Percentiles rank a stretch among this genome's conserved stretches.
Conservation (phyloP, 2,113 vertebrate genomes). For the Erythrocercus mccallii region DNA sequence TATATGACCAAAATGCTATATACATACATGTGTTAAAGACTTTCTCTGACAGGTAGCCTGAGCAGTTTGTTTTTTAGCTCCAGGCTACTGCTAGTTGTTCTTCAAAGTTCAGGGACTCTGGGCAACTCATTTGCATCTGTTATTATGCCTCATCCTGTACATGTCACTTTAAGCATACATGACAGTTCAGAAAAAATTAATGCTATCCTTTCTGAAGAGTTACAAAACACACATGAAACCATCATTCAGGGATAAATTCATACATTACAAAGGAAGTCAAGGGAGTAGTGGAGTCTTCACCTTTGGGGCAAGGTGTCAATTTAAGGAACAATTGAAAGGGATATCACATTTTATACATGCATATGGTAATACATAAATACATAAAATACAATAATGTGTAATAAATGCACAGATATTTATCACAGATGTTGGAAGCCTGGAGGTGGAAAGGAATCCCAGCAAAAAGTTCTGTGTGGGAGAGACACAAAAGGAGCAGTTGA, state of each 20-base stretch:
- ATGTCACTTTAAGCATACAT: not conserved
- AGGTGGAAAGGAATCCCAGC: not conserved
- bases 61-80: not conserved
- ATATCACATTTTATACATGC: not conserved
- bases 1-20: not conserved
- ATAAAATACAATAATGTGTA: not conserved
- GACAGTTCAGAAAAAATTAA: not conserved
- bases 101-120: not conserved
- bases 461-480: not conserved
- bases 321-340: not conserved
- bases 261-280: not conserved
- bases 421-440: not conserved
- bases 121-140: not conserved
- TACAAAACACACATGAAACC: not conserved
- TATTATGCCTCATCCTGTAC: not conserved
- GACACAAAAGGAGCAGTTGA: conserved; percentile 14
- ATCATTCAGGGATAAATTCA: not conserved
- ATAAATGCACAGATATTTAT: not conserved
- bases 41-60: not conserved
- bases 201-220: not conserved
- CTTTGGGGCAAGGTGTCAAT: not conserved
- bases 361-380: not conserved
- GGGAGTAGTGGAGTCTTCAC: accelerated
- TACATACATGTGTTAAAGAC: not conserved
- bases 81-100: not conserved